Percentiles rank a stretch among this genome's conserved stretches.
These are phyloP conservation scores for Hypotaenidia philippensis DNA, from an alignment of 2,797 vertebrate species.

Conservation along the genomic window DNA sequence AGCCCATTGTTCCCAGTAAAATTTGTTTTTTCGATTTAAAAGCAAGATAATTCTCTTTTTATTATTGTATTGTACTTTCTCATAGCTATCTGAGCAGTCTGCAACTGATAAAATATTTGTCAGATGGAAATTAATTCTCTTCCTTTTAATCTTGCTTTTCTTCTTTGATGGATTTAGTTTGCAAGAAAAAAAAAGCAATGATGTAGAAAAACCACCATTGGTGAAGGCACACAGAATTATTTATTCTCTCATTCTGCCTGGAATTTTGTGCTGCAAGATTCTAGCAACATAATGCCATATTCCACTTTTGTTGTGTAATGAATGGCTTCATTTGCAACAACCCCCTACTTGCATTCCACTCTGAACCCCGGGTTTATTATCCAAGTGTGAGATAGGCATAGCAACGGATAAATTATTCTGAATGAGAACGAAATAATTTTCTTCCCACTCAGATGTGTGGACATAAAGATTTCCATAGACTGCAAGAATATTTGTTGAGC, in stretches of 20 bases:
- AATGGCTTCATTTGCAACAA: slow-evolving; percentile 42
- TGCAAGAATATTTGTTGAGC: neutral
- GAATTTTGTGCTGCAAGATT: neutral
- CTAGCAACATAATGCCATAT: neutral
- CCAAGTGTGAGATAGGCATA: neutral
- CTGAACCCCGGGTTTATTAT: neutral
- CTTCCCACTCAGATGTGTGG: neutral
- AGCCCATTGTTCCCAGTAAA: neutral
- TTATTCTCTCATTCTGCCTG: neutral
- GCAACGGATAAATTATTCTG: neutral
- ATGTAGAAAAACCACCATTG: neutral
- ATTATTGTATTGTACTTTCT: neutral
- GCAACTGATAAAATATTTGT: neutral
- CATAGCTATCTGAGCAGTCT: neutral
- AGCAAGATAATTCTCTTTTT: neutral
- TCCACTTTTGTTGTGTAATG: neutral
- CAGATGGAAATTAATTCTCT: neutral
- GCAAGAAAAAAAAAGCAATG: rapidly evolving
- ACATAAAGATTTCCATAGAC: slow-evolving; percentile 5
- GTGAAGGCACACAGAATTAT: neutral
- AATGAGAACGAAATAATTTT: neutral
- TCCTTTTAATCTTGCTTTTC: neutral
- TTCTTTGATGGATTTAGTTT: neutral
- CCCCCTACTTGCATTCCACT: neutral
- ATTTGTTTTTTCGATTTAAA: neutral